Percentiles rank a stretch among this genome's conserved stretches.
Conservation (phyloP, 1,140 invertebrate species). For the Drosophila littoralis region DNA sequence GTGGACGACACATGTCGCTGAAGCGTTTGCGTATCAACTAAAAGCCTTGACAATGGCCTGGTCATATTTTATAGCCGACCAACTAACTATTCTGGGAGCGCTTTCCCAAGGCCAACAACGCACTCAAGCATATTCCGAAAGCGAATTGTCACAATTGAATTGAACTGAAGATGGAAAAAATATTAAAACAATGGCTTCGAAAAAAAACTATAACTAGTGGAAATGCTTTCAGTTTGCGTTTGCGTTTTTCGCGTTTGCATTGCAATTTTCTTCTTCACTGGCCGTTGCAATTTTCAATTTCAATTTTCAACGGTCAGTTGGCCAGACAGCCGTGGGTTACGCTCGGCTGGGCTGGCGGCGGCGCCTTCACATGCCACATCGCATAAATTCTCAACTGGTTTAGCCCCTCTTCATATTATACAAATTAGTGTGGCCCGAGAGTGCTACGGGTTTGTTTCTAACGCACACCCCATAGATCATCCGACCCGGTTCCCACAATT, state of each 20-base stretch:
- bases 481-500: conserved; percentile 55
- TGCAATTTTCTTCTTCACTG: conserved; percentile 84
- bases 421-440: conserved; percentile 64
- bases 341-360: conserved; percentile 48
- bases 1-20: conserved; percentile 57
- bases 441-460: conserved; percentile 68
- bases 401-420: conserved; percentile 65
- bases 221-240: conserved; percentile 65
- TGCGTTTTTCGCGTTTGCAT: conserved; percentile 36
- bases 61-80: conserved; percentile 75
- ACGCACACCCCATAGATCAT: conserved; percentile 53
- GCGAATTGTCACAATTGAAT: conserved; percentile 69
- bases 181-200: conserved; percentile 74
- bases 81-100: conserved; percentile 42
- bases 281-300: conserved; percentile 83
- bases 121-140: conserved; percentile 33
- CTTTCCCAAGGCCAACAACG: conserved; percentile 69
- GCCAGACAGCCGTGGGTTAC: conserved; percentile 66
- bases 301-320: conserved; percentile 84
- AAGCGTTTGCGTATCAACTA: conserved; percentile 69
- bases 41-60: conserved; percentile 74
- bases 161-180: conserved; percentile 12
- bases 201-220: conserved; percentile 32
- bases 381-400: conserved; percentile 22
- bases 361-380: background rate